Conservation (phyloP, 30 jellyfish, hydroid and myxozoan species). For the Mastigias papua region DNA sequence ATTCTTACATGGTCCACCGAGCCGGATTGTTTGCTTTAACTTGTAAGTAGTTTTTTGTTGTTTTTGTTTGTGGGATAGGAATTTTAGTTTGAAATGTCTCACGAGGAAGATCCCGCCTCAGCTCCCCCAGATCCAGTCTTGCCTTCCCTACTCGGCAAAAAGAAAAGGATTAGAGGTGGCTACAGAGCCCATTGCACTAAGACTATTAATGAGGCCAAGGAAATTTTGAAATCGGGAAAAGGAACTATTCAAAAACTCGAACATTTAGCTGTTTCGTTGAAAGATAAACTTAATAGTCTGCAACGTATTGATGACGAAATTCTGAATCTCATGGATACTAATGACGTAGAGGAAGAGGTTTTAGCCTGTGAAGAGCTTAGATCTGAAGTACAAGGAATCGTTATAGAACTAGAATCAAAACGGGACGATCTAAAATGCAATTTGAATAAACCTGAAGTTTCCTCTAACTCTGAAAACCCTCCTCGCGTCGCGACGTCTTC, state of each 20-base stretch:
- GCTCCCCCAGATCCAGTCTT: too few species aligned
- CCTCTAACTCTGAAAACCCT: background rate
- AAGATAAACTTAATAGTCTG: constrained; percentile 4
- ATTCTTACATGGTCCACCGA: too few species aligned
- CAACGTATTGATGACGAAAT: background rate
- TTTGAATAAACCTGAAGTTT: background rate
- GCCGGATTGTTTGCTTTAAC: too few species aligned
- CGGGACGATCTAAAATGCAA: background rate
- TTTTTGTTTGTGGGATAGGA: too few species aligned
- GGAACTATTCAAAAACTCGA: too few species aligned
- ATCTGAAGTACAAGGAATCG: background rate
- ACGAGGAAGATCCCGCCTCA: too few species aligned
- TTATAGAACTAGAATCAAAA: background rate
- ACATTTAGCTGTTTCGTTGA: constrained; percentile 18
- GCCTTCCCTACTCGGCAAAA: background rate
- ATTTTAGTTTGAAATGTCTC: too few species aligned
- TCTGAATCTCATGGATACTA: background rate
- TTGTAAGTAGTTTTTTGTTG: too few species aligned
- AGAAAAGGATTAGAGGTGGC: background rate
- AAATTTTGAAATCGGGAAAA: too few species aligned
- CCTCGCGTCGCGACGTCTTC: background rate
- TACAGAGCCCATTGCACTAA: background rate
- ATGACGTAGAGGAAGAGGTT: background rate
- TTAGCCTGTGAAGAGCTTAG: background rate
- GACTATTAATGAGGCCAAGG: background rate